Evolutionary conservation across 2,888 invertebrate species (phyloP), one percentile per base, ranked within the genome.

Genomic region (Allolobophora icterica): DNA sequence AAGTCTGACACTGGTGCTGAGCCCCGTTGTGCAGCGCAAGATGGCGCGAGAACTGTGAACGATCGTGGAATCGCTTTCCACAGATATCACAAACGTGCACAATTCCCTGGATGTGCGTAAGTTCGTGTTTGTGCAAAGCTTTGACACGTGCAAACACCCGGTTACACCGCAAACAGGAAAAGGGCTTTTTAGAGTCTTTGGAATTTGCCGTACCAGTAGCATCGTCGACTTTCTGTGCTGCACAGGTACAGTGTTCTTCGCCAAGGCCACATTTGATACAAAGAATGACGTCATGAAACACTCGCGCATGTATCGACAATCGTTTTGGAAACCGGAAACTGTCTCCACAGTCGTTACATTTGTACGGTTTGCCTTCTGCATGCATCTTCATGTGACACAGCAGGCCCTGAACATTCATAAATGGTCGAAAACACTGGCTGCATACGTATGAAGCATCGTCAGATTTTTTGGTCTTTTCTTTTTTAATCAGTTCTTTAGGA

Each of bases 11-110:
- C 45, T 90, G 90, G 52, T 90, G 87, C 19, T 84, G 87, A 4
- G 84, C 71, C 38, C 90, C 89, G 21, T 90, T 90, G 90, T 91
- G 91, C 33, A 84, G 84, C 33, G 89, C 84, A n/a, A 90, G 45
- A 89, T 91, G 91, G 19, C 87, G 34, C 6, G 90, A 58, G 34
- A 90, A 71, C 52, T 90, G 90, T 3, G 58, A 90, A 1, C 38
- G 52, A 35, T 52, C 38, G 8, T 38, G 33, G 33, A 90, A 90
- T 34, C 90, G 45, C 71, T 71, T 45, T 58, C 90, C 90, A 35
- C 90, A 90, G 34, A 58, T 90, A 52, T 90, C 90, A 24, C 90
- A 90, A 15, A 90, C 90, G 21, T 90, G 90, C 34, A 52, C 90
- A 3, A 71, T 52, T 89, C 52, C 52, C n/a, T 38, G 42, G 89